Evolutionary conservation across 2,888 invertebrate genomes (phyloP), one percentile per base, ranked within the genome.

Genomic region (Acanthosepion esculentum): DNA sequence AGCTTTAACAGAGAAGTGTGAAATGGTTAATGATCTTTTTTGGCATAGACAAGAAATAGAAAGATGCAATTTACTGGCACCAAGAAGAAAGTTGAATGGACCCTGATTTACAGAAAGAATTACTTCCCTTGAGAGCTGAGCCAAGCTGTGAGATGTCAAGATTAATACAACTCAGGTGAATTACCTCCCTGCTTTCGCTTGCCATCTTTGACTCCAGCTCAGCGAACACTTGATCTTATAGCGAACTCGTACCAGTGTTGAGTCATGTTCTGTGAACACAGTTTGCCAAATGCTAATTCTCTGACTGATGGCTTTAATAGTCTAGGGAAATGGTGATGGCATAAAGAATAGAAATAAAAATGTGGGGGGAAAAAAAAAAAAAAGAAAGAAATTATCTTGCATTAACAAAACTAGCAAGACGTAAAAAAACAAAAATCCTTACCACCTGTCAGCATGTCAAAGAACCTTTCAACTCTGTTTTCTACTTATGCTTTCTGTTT

Each of bases 211-310:
- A 78, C 8, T 78, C n/a, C n/a, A 33, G 33, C 23, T 78, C n/a
- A 8, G 78, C n/a, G 23, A 78, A 78, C 78, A 78, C 78, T 33
- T 78, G 78, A 78, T 78, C 78, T n/a, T 78, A 29, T 23, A 64
- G 64, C 23, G 29, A 64, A 64, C 26, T 26, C 12, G 33, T n/a
- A 33, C 18, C n/a, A 23, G 78, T 78, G 78, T n/a, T 78, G 78
- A 78, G 78, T 78, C 78, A 78, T 78, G n/a, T 78, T 78, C n/a
- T n/a, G 78, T 78, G 78, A 78, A n/a, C 78, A 78, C 78, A 78
- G 78, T n/a, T 78, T n/a, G 78, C 78, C 78, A 78, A 78, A 78
- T 78, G 78, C 78, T 78, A 78, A 78, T 78, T 78, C 78, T 78
- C 18, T 78, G 78, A 33, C n/a, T 78, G 78, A 78, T 78, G 78